These are phyloP conservation scores for Portevinia maculata DNA, from an alignment of 2,888 invertebrate species.

Conservation along the genomic window DNA sequence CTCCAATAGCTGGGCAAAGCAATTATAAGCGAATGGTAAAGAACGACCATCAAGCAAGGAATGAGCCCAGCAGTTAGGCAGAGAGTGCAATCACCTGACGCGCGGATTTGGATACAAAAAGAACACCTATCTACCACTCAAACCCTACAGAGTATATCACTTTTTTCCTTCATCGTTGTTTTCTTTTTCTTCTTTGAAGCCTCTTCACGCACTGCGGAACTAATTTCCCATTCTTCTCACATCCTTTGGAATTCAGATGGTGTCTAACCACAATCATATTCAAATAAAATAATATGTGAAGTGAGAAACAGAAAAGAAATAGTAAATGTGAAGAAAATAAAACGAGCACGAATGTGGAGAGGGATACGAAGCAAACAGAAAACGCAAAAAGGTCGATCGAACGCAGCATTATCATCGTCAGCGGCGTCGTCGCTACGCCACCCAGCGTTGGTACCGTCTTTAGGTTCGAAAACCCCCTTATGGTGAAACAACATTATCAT, in stretches of 20 bases:
- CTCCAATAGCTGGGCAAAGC: conserved; percentile 67
- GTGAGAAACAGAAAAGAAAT: conserved; percentile 2
- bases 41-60: conserved; percentile 38
- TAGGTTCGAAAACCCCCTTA: conserved; percentile 15
- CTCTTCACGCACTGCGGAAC: conserved; percentile 73
- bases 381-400: conserved; percentile 30
- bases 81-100: conserved; percentile 69
- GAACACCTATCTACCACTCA: conserved; percentile 5
- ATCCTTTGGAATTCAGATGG: conserved; percentile 71
- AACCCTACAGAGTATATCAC: conserved; percentile 58
- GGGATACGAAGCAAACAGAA: conserved; percentile 2
- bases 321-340: conserved; percentile 4
- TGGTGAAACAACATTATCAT: conserved; percentile 11
- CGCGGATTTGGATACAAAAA: conserved; percentile 60
- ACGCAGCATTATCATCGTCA: conserved; percentile 9
- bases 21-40: conserved; percentile 52
- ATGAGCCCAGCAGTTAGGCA: conserved; percentile 35
- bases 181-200: background rate
- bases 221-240: conserved; percentile 73
- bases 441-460: background rate
- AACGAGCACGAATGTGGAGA: background rate
- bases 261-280: conserved; percentile 68
- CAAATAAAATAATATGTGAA: conserved; percentile 44
- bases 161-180: background rate
- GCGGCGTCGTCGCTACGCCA: conserved; percentile 41